A percentile compares a stretch with the other conserved stretches of the same genome.
Conservation (phyloP, 2,888 invertebrate species). For the Epicampocera succincta region DNA sequence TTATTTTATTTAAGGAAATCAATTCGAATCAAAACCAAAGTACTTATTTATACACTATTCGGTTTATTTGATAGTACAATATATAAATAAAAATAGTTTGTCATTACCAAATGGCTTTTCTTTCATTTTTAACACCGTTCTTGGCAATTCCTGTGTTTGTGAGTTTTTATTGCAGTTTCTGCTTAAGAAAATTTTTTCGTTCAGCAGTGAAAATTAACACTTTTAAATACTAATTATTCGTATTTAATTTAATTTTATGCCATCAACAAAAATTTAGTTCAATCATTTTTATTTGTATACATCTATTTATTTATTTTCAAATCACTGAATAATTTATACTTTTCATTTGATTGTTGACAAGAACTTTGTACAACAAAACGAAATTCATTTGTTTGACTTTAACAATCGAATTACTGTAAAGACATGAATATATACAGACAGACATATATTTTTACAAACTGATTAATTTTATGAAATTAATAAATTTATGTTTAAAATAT, state of each 20-base stretch:
- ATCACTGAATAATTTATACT: slow-evolving; percentile 32
- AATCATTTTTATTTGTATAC: slow-evolving; percentile 12
- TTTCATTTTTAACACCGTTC: too few species aligned
- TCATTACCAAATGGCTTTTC: too few species aligned
- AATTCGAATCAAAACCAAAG: too few species aligned
- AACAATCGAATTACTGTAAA: slow-evolving; percentile 14
- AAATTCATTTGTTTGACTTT: slow-evolving; percentile 21
- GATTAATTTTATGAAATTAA: not conserved
- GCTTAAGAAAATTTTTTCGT: not conserved
- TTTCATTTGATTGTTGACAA: slow-evolving; percentile 27
- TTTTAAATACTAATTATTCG: not conserved
- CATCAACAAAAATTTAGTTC: slow-evolving; percentile 33
- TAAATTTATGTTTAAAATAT: not conserved
- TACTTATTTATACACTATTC: too few species aligned
- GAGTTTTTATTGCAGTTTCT: too few species aligned
- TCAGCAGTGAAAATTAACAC: not conserved
- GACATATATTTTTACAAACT: not conserved
- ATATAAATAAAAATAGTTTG: too few species aligned
- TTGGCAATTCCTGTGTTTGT: too few species aligned
- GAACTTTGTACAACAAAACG: slow-evolving; percentile 14
- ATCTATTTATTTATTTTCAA: slow-evolving; percentile 30
- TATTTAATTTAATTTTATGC: slow-evolving; percentile 33
- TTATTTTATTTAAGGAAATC: too few species aligned
- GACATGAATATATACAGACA: not conserved
- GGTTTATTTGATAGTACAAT: too few species aligned